Evolutionary conservation across 2,113 vertebrate genomes (phyloP), one percentile per base, ranked within the genome.

Genomic region (Pangasianodon gigas): DNA sequence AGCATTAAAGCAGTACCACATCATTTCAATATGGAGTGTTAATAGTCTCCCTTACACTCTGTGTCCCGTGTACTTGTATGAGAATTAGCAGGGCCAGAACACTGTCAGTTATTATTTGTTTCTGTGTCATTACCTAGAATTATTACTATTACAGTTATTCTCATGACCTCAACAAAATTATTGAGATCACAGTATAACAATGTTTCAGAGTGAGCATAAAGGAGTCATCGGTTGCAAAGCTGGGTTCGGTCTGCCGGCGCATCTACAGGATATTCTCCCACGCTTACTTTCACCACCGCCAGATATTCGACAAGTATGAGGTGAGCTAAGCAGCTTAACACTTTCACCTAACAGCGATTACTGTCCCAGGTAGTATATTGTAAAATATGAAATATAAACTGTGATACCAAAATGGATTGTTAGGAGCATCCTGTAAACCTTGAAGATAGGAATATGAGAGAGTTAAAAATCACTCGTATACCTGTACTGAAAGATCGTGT

Each of bases 211-310:
- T 99, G 96, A 99, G 98, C 96, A 99, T 99, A 96, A 99, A 99
- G 95, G 98, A 99, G 94, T 99, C 98, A 0, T 99, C 98, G 5
- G 98, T 99, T 96, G 98, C 98, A 93, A 99, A 99, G 95, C 95
- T 99, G 96, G 98, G 98, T 94, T 99, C 98, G 0, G 98, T 99
- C 84, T 99, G 98, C 93, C 97, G 98, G 93, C 98, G 98, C 91
- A 99, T 99, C 95, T 99, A 99, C 95, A 97, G 98, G 96, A 99
- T 99, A 97, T 99, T 99, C 95, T 99, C 98, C 92, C 98, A 99
- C 21, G 98, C 98, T 62, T 99, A 99, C 95, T 99, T 99, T 93
- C 98, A 99, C 92, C 98, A 99, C 91, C 97, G 98, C 93, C 98
- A 99, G 96, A 99, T 99, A 97, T 99, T 99, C 93, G 98, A 99